Evolutionary conservation across 2,797 vertebrate genomes (phyloP).

Genomic region (Percopsis omiscomaycus): DNA sequence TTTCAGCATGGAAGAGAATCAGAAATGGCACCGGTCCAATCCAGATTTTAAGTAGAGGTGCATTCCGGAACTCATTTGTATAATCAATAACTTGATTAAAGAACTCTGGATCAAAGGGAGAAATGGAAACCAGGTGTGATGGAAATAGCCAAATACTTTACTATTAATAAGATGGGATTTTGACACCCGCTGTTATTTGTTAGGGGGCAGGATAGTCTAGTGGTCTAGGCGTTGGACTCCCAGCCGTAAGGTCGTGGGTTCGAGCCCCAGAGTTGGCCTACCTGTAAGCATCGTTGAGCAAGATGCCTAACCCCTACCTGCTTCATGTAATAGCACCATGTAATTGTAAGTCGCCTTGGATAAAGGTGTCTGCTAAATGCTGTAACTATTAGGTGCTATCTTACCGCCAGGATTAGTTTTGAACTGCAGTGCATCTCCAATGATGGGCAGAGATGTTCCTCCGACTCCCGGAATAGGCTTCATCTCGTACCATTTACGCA

Average conservation of each 20-base stretch:
- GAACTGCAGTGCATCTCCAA: slow-evolving; percentile 73
- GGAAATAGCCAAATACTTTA: no score
- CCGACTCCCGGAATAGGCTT: slow-evolving; percentile 66
- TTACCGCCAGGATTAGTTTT: slow-evolving; percentile 73
- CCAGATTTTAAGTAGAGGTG: slow-evolving; percentile 86
- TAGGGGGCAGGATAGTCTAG: no score
- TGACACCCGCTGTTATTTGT: background rate
- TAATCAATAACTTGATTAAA: slow-evolving; percentile 80
- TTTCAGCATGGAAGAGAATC: slow-evolving; percentile 81
- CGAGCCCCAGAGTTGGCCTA: no score
- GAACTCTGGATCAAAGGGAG: slow-evolving; percentile 77
- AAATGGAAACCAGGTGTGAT: background rate
- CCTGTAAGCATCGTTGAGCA: no score
- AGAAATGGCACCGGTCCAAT: slow-evolving; percentile 83
- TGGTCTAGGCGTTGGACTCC: no score
- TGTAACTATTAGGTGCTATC: slow-evolving; percentile 27
- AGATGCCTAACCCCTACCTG: no score
- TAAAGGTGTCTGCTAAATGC: no score
- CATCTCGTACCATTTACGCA: slow-evolving; percentile 70
- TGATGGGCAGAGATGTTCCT: slow-evolving; percentile 60
- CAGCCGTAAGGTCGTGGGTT: no score
- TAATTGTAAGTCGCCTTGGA: no score
- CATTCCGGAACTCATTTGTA: slow-evolving; percentile 40
- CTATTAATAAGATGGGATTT: background rate
- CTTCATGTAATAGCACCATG: no score